phyloP scores from a whole-genome alignment of 92 coral and sea anemone genomes.

The Phenganax subtilis region DNA sequence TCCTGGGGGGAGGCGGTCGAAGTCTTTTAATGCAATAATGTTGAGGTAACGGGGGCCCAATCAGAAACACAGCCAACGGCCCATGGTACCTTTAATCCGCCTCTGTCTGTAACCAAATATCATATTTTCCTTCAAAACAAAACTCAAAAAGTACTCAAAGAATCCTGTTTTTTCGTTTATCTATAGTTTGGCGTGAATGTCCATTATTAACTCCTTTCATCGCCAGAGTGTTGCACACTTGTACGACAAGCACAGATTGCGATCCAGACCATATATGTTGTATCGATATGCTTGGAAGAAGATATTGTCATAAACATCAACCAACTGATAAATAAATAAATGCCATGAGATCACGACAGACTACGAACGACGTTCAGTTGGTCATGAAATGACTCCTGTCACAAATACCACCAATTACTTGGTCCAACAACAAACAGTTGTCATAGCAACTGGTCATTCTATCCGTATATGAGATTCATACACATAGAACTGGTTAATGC shows the following conservation, averaged over 20 bases:
- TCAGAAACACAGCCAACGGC: too few relatives aligned
- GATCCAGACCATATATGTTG: constrained; percentile 77
- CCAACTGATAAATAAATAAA: constrained; percentile 28
- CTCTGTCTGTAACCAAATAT: too few relatives aligned
- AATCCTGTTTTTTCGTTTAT: background rate
- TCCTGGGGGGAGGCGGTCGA: too few relatives aligned
- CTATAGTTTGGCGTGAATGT: constrained; percentile 38
- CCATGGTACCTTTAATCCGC: too few relatives aligned
- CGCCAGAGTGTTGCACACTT: constrained; percentile 23
- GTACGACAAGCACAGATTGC: constrained; percentile 83
- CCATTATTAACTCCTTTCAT: constrained; percentile 28
- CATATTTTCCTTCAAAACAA: too few relatives aligned
- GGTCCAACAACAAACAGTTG: background rate
- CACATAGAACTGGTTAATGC: too few relatives aligned
- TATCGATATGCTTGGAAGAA: constrained; percentile 92
- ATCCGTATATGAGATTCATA: too few relatives aligned
- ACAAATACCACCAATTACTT: background rate
- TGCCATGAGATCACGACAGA: background rate
- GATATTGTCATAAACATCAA: constrained; percentile 65
- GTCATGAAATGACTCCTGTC: background rate
- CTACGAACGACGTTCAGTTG: background rate
- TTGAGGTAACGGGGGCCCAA: too few relatives aligned
- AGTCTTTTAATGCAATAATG: too few relatives aligned
- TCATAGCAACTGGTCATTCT: too few relatives aligned
- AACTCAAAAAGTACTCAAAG: too few relatives aligned